Percentiles rank a stretch among this genome's conserved stretches.
Evolutionary conservation across 2,797 vertebrate genomes (phyloP).

Genomic region (Clarias pachynema): DNA sequence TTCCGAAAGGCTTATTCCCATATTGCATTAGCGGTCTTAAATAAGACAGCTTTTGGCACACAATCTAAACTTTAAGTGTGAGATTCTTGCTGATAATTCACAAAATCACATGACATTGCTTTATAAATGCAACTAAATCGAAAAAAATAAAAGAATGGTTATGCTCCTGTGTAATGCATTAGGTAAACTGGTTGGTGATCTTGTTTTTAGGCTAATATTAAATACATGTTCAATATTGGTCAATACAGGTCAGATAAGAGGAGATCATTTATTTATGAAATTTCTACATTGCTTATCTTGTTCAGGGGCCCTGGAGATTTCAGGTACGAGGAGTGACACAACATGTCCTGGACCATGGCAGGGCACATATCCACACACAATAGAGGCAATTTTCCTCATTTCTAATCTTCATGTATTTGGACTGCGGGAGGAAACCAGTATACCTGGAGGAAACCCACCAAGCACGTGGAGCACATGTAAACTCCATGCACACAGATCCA

Average conservation of each 20-base stretch:
- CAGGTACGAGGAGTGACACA: too few relatives aligned
- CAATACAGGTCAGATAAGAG: neutral
- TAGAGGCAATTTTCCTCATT: too few relatives aligned
- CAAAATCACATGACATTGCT: neutral
- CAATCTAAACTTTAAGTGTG: neutral
- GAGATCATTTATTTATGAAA: neutral
- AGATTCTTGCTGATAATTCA: neutral
- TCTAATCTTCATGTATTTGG: too few relatives aligned
- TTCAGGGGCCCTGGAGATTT: too few relatives aligned
- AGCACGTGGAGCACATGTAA: too few relatives aligned
- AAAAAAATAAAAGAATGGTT: neutral
- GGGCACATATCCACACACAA: too few relatives aligned
- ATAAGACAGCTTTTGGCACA: neutral
- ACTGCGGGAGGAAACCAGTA: too few relatives aligned
- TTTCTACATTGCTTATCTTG: too few relatives aligned
- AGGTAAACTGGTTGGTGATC: neutral
- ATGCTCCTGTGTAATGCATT: neutral
- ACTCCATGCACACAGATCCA: too few relatives aligned
- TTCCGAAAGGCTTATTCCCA: neutral
- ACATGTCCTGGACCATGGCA: too few relatives aligned
- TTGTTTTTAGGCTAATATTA: neutral
- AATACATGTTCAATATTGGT: neutral
- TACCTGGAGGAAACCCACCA: too few relatives aligned
- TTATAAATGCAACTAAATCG: neutral
- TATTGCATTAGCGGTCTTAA: neutral